Conservation (phyloP, 2,797 vertebrate species). For the Esox masquinongy region DNA sequence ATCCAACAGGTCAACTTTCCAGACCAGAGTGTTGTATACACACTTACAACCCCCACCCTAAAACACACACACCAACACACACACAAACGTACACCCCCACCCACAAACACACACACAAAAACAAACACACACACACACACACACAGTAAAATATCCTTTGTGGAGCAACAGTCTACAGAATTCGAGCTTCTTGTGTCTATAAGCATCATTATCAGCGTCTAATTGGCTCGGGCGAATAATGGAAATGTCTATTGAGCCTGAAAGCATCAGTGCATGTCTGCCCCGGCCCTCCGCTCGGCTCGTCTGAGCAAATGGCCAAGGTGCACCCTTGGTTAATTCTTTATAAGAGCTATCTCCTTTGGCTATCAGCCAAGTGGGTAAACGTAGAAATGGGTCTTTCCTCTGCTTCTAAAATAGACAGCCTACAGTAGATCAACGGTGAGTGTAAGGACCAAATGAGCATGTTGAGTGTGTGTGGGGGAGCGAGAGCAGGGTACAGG, state of each 20-base stretch:
- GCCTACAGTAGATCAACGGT: slow-evolving; percentile 9
- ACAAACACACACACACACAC: slow-evolving; percentile 1
- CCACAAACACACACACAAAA: background rate
- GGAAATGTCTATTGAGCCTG: slow-evolving; percentile 56
- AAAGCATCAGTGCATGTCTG: slow-evolving; percentile 66
- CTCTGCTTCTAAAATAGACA: slow-evolving; percentile 43
- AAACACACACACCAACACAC: background rate
- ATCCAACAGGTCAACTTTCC: background rate
- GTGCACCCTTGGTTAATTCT: slow-evolving; percentile 74
- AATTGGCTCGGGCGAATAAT: slow-evolving; percentile 61
- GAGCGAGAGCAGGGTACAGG: background rate
- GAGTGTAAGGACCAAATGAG: background rate
- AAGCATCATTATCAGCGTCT: slow-evolving; percentile 50
- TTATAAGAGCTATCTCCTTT: slow-evolving; percentile 72
- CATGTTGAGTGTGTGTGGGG: background rate
- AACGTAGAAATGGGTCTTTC: slow-evolving; percentile 62
- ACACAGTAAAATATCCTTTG: slow-evolving; percentile 4
- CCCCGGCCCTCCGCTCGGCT: slow-evolving; percentile 61
- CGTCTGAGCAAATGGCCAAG: slow-evolving; percentile 72
- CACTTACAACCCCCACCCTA: too few species aligned
- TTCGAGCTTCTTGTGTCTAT: slow-evolving; percentile 37
- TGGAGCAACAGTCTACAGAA: slow-evolving; percentile 2
- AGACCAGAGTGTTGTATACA: too few species aligned
- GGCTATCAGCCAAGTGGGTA: slow-evolving; percentile 67
- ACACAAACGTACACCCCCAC: background rate